Evolutionary conservation across 2,113 vertebrate species (phyloP), one percentile per base, ranked within the genome.

Genomic region (Oncorhynchus nerka): DNA sequence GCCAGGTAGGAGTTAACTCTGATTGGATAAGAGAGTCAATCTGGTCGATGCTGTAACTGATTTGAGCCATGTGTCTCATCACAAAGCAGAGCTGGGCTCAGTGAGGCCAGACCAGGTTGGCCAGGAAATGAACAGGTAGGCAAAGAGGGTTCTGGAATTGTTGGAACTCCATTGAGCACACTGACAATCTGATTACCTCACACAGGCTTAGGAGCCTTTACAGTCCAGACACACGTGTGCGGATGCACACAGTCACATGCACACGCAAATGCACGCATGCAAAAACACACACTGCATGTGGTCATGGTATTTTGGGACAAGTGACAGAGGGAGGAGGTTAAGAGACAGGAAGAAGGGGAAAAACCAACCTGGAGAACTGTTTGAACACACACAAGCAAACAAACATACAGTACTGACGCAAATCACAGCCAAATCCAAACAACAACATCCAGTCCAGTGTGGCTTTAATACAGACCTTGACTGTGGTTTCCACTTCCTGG

Each of bases 131-230:
- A 67, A 28, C 19, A 70, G 39, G 75, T 79, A 81, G 71, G 77
- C 80, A 81, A 78, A 59, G 71, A 67, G 67, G 79, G 66, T 22
- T 55, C 61, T 75, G 81, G 62, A 68, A 71, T 51, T 71, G 68
- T 75, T 80, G 51, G 69, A 74, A 28, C 74, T 45, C 48, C 70
- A 73, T 70, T 48, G 34, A 70, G 68, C 68, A 70, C 68, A 24
- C 39, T 68, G 66, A 39, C 66, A 39, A 68, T 34, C 66, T 39
- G 66, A 39, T 68, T 34, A 68, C 30, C 66, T 34, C 39, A 20
- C 6, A 48, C 20, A 26, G 68, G 34, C n/a, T 70, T 45, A 24
- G 20, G 66, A 65, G 68, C 73, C 70, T 84, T 68, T 74, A 55
- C 79, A 71, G 82, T 39, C 28, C n/a, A 20, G 16, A 61, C 57